These are phyloP conservation scores for Oxycera nigricornis DNA, from an alignment of 2,888 invertebrate species.

Conservation along the genomic window DNA sequence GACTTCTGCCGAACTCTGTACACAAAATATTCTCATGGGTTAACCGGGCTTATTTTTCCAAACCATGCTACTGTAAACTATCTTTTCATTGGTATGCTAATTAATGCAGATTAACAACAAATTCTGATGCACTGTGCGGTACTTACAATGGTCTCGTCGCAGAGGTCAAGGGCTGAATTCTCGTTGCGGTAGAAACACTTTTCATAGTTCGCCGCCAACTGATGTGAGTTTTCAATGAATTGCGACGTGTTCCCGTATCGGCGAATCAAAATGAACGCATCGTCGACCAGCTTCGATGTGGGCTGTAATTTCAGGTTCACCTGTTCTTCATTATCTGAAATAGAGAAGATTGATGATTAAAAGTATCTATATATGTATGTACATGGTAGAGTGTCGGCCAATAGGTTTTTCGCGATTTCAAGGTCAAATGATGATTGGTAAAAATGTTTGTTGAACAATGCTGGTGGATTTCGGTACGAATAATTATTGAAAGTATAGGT, in stretches of 20 bases:
- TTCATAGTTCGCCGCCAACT: slow-evolving; percentile 57
- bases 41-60: not conserved
- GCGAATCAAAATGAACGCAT: slow-evolving; percentile 61
- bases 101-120: not conserved
- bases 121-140: slow-evolving; percentile 17
- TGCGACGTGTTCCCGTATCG: slow-evolving; percentile 60
- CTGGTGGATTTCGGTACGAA: too few relatives aligned
- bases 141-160: slow-evolving; percentile 60
- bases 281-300: slow-evolving; percentile 60
- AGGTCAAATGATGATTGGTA: slow-evolving; percentile 6
- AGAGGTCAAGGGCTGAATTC: slow-evolving; percentile 61
- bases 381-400: too few relatives aligned
- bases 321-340: slow-evolving; percentile 42
- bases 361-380: not conserved
- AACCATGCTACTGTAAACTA: not conserved
- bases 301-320: slow-evolving; percentile 56
- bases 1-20: too few relatives aligned
- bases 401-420: not conserved
- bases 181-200: slow-evolving; percentile 61
- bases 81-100: slow-evolving; percentile 2
- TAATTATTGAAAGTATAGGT: too few relatives aligned
- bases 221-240: slow-evolving; percentile 59
- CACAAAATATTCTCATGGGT: too few relatives aligned
- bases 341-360: not conserved
- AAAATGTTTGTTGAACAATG: too few relatives aligned